Evolutionary conservation across 1,140 invertebrate genomes (phyloP), one percentile per base, ranked within the genome.

Genomic region (Drosophila gunungcola): DNA sequence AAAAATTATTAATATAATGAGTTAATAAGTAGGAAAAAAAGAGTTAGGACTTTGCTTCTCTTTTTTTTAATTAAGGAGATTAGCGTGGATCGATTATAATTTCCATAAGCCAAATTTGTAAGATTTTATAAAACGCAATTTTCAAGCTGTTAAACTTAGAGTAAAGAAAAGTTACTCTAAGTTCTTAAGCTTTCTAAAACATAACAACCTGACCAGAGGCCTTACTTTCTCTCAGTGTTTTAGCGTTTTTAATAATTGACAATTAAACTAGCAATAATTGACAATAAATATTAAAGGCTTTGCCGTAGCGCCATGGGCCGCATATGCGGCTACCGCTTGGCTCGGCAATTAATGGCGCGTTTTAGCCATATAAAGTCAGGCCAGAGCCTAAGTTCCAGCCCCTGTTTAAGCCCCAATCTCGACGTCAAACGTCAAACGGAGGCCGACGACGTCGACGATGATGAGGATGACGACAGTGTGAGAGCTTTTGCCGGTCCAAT

Each of bases 231-330:
- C 34, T n/a, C 54, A 34, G 55, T 64, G 49, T 49, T 27, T 25
- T 52, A 58, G 67, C 56, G 55, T 83, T 83, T 78, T 88, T 88
- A 88, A 89, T 88, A 88, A 88, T 88, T 88, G 83, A 89, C 83
- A 88, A 89, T 88, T 83, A 88, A 86, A 80, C 64, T 84, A 80
- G 69, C 83, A 89, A 88, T 88, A 88, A 88, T 88, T 88, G 83
- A 89, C 83, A 88, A 88, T 89, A 89, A 80, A 89, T 88, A 80
- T 88, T 83, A 83, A 83, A 89, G 64, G 78, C 83, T 29, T 56
- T 49, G 69, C 29, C 25, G 55, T 1, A 61, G 61, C 64, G 64
- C 64, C 64, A 68, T 76, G 73, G 48, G 53, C 38, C 72, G 42
- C 57, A 27, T 57, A 69, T 57, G 54, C 68, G 29, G 49, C 70